Conservation (phyloP, 2,797 vertebrate genomes). For the Adrianichthys oophorus region DNA sequence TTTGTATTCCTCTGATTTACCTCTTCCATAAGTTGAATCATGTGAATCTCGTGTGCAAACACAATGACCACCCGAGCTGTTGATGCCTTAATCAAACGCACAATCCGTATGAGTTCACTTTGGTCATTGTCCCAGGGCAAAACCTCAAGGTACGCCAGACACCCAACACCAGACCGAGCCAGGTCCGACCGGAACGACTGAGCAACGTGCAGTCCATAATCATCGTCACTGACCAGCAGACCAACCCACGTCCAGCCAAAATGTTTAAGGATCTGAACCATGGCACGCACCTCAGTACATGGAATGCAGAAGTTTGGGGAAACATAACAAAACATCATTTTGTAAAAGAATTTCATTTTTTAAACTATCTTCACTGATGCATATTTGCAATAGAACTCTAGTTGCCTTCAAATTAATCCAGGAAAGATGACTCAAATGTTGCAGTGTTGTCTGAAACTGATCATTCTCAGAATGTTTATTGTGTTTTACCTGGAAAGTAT, state of each 20-base stretch:
- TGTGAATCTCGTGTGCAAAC: constrained; percentile 42
- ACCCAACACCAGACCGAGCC: constrained; percentile 34
- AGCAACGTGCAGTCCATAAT: constrained; percentile 71
- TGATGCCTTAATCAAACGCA: constrained; percentile 41
- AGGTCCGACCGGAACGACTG: constrained; percentile 54
- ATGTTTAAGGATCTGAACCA: constrained; percentile 66
- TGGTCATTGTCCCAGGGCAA: constrained; percentile 53
- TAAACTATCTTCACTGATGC: not conserved
- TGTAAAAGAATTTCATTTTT: not conserved
- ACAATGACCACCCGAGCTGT: constrained; percentile 49
- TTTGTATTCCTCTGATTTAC: not conserved
- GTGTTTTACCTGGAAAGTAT: constrained; percentile 53
- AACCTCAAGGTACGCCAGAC: constrained; percentile 66
- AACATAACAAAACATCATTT: not conserved
- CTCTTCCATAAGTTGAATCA: constrained; percentile 53
- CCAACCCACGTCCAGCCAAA: constrained; percentile 76
- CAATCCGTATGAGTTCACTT: constrained; percentile 38
- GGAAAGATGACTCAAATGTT: too few relatives aligned
- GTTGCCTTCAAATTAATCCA: not conserved
- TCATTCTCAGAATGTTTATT: not conserved
- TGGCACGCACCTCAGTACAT: constrained; percentile 41
- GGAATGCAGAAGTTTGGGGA: not conserved
- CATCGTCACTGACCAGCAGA: constrained; percentile 70
- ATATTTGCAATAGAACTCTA: too few relatives aligned
- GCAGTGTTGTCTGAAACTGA: not conserved